Conservation (phyloP, 1,140 invertebrate genomes). For the Drosophila pachea region DNA sequence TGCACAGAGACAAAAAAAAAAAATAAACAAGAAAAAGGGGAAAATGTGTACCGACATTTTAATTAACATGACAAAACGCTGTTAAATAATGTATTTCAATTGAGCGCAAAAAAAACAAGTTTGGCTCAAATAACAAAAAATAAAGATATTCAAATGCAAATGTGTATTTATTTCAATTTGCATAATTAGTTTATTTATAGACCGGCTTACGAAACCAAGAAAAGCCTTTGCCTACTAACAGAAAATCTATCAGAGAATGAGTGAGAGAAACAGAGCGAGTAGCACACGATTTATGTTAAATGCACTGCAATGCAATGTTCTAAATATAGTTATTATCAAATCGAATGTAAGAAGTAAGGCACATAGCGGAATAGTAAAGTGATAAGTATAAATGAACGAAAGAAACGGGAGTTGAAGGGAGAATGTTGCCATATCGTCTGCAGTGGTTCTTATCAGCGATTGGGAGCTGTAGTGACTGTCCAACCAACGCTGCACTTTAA, state of each 20-base stretch:
- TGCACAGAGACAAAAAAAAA: neutral
- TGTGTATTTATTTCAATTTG: constrained; percentile 21
- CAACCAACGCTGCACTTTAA: neutral
- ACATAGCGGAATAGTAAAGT: constrained; percentile 22
- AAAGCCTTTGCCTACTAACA: constrained; percentile 35
- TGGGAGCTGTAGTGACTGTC: neutral
- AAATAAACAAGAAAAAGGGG: neutral
- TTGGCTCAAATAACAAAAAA: constrained; percentile 26
- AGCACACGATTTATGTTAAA: neutral
- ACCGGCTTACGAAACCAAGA: constrained; percentile 50
- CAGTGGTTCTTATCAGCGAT: neutral
- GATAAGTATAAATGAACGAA: constrained; percentile 21
- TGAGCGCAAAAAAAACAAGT: constrained; percentile 44
- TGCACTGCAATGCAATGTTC: constrained; percentile 43
- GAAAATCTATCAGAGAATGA: constrained; percentile 53
- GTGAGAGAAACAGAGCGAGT: neutral
- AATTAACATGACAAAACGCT: constrained; percentile 32
- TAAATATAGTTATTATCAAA: constrained; percentile 68
- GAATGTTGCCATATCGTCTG: neutral
- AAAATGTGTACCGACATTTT: constrained; percentile 17
- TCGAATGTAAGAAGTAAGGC: constrained; percentile 41
- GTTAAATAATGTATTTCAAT: constrained; percentile 24
- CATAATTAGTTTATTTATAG: constrained; percentile 46
- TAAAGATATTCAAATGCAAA: constrained; percentile 56
- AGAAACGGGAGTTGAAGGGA: constrained; percentile 7